A percentile compares a stretch with the other conserved stretches of the same genome.
Evolutionary conservation across 2,797 vertebrate genomes (phyloP).

Genomic region (Sardinella longiceps): DNA sequence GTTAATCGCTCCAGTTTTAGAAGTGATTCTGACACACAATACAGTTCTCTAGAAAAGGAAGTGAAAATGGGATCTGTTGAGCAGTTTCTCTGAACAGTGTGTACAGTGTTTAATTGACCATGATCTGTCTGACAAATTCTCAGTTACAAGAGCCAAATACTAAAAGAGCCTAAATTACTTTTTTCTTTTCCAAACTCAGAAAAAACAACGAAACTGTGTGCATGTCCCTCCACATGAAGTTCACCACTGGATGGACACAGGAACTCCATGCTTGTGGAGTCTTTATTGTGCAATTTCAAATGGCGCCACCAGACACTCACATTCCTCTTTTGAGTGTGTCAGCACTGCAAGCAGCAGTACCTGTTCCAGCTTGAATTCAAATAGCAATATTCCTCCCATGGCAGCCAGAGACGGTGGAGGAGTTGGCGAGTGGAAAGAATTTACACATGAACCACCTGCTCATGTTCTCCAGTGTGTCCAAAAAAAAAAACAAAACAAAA

Average conservation of each 20-base stretch:
- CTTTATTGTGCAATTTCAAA: constrained; percentile 60
- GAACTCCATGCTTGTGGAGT: constrained; percentile 56
- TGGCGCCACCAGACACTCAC: constrained; percentile 52
- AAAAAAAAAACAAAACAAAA: no score
- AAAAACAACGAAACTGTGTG: background rate
- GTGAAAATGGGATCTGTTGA: constrained; percentile 69
- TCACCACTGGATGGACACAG: constrained; percentile 25
- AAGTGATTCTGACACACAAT: background rate
- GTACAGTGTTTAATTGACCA: background rate
- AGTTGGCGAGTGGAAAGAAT: constrained; percentile 50
- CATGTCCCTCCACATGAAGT: background rate
- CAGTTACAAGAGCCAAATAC: background rate
- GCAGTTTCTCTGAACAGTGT: background rate
- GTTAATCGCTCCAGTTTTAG: constrained; percentile 34
- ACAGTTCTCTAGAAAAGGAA: constrained; percentile 67
- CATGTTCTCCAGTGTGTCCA: constrained; percentile 17
- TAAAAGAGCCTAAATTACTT: no score
- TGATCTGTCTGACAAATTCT: background rate
- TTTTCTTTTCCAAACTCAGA: background rate
- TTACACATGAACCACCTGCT: constrained; percentile 35
- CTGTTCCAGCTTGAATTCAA: constrained; percentile 63
- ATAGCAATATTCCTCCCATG: constrained; percentile 39
- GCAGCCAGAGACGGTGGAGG: constrained; percentile 52
- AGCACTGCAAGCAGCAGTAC: constrained; percentile 56
- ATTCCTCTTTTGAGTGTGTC: constrained; percentile 38